phyloP scores from a whole-genome alignment of 2,113 vertebrate genomes.

The Anoura caudifer region DNA sequence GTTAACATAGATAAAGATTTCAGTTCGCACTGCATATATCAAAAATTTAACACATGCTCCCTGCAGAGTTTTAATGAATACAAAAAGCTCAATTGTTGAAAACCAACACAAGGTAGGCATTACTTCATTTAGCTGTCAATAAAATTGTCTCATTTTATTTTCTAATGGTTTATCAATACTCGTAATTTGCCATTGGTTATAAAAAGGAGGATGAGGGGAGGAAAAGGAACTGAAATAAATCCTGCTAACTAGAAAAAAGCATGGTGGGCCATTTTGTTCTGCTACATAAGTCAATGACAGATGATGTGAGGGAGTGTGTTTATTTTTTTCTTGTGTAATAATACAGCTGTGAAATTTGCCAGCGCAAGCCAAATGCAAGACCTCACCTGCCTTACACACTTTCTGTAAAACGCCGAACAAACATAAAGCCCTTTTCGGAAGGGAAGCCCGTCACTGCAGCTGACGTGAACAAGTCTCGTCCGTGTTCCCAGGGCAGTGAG shows the following conservation, averaged over 20 bases:
- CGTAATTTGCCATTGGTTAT: constrained; percentile 80
- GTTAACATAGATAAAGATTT: constrained; percentile 79
- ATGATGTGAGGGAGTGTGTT: background rate
- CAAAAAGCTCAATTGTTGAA: constrained; percentile 77
- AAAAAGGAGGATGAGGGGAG: constrained; percentile 59
- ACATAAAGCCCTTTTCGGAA: background rate
- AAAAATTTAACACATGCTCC: constrained; percentile 77
- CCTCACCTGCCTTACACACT: background rate
- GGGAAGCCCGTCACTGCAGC: background rate
- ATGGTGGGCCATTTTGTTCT: background rate
- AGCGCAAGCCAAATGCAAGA: fast-evolving
- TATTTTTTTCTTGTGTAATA: background rate
- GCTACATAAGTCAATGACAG: background rate
- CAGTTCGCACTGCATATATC: constrained; percentile 70
- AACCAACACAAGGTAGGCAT: constrained; percentile 72
- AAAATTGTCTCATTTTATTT: constrained; percentile 81
- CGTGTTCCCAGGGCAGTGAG: background rate
- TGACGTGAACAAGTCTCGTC: background rate
- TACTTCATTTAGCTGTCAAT: constrained; percentile 79
- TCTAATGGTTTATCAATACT: constrained; percentile 84
- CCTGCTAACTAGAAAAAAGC: constrained; percentile 54
- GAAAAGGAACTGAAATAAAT: constrained; percentile 73
- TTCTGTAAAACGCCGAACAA: background rate
- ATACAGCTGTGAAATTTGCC: background rate
- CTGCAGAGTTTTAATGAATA: constrained; percentile 80